These are phyloP conservation scores for Porites australiensis DNA, from an alignment of 64 coral and sea anemone species.

Conservation along the genomic window DNA sequence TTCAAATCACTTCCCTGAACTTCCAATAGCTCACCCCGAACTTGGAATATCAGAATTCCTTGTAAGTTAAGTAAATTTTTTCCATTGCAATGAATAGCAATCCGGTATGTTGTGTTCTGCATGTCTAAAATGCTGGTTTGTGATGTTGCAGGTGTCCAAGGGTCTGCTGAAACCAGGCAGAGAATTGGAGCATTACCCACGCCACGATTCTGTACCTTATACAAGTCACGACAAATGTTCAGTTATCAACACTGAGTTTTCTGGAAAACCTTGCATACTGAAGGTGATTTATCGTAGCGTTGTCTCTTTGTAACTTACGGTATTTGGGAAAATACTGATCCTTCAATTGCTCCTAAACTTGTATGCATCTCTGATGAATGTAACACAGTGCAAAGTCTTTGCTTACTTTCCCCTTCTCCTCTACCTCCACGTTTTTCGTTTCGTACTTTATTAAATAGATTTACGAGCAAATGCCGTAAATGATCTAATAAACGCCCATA, in stretches of 20 bases:
- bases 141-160: slow-evolving; percentile 4
- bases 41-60: slow-evolving; percentile 25
- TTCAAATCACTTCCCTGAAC: slow-evolving; percentile 61
- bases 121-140: not conserved
- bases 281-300: not conserved
- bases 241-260: slow-evolving; percentile 22
- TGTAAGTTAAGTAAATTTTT: not conserved
- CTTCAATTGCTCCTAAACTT: too few species aligned
- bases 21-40: slow-evolving; percentile 54
- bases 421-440: too few species aligned
- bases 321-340: too few species aligned
- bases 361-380: too few species aligned
- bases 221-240: slow-evolving; percentile 32
- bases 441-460: too few species aligned
- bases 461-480: too few species aligned
- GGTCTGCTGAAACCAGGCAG: slow-evolving; percentile 53
- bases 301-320: not conserved
- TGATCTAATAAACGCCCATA: too few species aligned
- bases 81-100: too few species aligned
- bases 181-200: slow-evolving; percentile 42
- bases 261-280: slow-evolving; percentile 30
- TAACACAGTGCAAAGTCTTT: too few species aligned
- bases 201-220: slow-evolving; percentile 18
- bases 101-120: too few species aligned
- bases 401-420: too few species aligned